Base-by-base conservation (phyloP, 2,888 invertebrate genomes). In the Lampropteryx suffumata region DNA sequence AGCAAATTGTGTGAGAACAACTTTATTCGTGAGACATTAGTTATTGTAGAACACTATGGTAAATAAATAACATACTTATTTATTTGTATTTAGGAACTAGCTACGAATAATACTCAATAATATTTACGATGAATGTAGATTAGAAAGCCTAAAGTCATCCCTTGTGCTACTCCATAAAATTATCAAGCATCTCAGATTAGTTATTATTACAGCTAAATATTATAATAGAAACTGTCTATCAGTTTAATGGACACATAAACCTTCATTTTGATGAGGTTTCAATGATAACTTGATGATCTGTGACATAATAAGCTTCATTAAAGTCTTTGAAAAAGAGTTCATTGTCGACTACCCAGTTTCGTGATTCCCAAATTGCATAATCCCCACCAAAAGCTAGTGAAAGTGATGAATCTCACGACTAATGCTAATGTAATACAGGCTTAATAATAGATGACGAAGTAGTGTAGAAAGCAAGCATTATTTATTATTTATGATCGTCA, bases 381-480 rank as follows among this genome's bases (percentile, higher is more conserved):
- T 81, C 48, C 78, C 76, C 66, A 67, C 69, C 71, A 74, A 69
- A 82, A 80, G 83, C 79, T 73, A 79, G 87, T 79, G 88, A 88
- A 88, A 88, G 88, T 84, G 77, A 73, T 71, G 79, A 81, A 80
- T 81, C 78, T 77, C 81, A 79, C 77, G 76, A 77, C 62, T 71
- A 70, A 73, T 78, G 71, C 65, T 72, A 74, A 76, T 78, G 76
- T 75, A 73, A 74, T 73, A 70, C 74, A 65, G 65, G 58, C 69
- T 71, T 84, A 82, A 84, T 87, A 87, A 85, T 82, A 79, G 84
- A 85, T 82, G 62, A 59, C 65, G 61, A 66, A 61, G 67, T 61
- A 60, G 59, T 62, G 72, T 84, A 83, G 85, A 85, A 87, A 87
- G 85, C 79, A 73, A 57, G 52, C 64, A 67, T 73, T 76, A 77